A percentile compares a stretch with the other conserved stretches of the same genome.
Evolutionary conservation across 1,140 invertebrate species (phyloP).

Genomic region (Oryctes rhinoceros): DNA sequence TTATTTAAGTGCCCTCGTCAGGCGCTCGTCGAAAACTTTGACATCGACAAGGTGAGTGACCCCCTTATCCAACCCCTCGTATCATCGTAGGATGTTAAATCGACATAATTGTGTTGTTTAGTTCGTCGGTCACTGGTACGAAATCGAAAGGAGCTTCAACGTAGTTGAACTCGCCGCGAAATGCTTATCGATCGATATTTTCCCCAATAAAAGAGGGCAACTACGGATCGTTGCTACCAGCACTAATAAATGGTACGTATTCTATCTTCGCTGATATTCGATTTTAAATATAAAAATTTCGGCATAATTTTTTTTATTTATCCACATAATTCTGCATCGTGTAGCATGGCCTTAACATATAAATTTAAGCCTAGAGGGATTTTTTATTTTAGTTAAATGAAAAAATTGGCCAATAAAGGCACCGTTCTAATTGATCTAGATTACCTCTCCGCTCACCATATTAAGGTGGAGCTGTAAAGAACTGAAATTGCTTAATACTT

Average conservation of each 20-base stretch:
- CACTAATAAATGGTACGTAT: slow-evolving; percentile 68
- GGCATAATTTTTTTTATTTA: no score
- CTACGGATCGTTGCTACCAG: slow-evolving; percentile 68
- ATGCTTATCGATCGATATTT: slow-evolving; percentile 70
- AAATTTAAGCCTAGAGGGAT: no score
- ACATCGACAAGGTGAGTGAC: slow-evolving; percentile 66
- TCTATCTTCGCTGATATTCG: not conserved
- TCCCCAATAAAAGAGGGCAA: slow-evolving; percentile 62
- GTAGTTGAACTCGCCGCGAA: slow-evolving; percentile 72
- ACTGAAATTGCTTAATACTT: no score
- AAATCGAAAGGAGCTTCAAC: slow-evolving; percentile 76
- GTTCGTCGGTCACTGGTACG: slow-evolving; percentile 76
- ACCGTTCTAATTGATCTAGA: no score
- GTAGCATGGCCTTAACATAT: no score
- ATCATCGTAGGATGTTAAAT: not conserved
- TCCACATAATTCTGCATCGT: no score
- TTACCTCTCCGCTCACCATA: no score
- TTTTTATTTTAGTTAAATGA: no score
- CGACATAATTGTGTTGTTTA: slow-evolving; percentile 53
- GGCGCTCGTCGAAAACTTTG: slow-evolving; percentile 68
- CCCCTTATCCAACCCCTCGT: not conserved
- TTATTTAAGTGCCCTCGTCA: slow-evolving; percentile 66
- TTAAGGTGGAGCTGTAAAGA: no score
- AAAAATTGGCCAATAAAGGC: no score
- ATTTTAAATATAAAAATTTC: no score